Percentiles rank a stretch among this genome's conserved stretches.
Conservation (phyloP, 1,140 invertebrate genomes). For the Aethina tumida region DNA sequence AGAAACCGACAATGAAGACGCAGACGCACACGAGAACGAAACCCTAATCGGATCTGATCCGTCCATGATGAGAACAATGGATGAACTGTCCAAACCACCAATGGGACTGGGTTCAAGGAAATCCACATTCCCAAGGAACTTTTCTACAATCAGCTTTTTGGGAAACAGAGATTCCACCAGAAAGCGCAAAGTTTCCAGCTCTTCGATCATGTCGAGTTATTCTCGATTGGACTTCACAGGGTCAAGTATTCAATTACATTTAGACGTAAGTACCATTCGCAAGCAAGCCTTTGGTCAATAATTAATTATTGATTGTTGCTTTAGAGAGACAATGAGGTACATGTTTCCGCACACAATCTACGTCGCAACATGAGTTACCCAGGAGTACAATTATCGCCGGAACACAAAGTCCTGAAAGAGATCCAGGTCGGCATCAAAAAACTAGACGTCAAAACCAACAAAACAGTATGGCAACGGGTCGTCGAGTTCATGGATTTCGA, state of each 20-base stretch:
- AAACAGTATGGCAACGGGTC: slow-evolving; percentile 29
- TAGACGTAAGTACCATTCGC: slow-evolving; percentile 42
- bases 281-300: slow-evolving; percentile 2
- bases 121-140: slow-evolving; percentile 43
- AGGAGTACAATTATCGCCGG: slow-evolving; percentile 28
- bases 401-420: slow-evolving; percentile 24
- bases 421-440: slow-evolving; percentile 17
- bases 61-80: slow-evolving; percentile 39
- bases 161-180: slow-evolving; percentile 33
- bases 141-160: slow-evolving; percentile 38
- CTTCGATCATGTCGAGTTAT: slow-evolving; percentile 57
- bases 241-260: slow-evolving; percentile 53
- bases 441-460: slow-evolving; percentile 21
- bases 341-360: slow-evolving; percentile 11
- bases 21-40: slow-evolving; percentile 27
- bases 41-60: slow-evolving; percentile 33
- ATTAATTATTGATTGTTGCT: background rate
- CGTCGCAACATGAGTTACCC: slow-evolving; percentile 34
- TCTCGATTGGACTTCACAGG: slow-evolving; percentile 62
- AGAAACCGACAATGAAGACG: slow-evolving; percentile 46
- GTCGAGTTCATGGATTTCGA: slow-evolving; percentile 34
- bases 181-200: slow-evolving; percentile 43
- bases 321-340: no score
- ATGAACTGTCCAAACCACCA: slow-evolving; percentile 39
- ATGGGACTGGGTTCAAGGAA: slow-evolving; percentile 35